These are phyloP conservation scores for Chrysopa pallens DNA, from an alignment of 1,140 invertebrate genomes.

Conservation along the genomic window DNA sequence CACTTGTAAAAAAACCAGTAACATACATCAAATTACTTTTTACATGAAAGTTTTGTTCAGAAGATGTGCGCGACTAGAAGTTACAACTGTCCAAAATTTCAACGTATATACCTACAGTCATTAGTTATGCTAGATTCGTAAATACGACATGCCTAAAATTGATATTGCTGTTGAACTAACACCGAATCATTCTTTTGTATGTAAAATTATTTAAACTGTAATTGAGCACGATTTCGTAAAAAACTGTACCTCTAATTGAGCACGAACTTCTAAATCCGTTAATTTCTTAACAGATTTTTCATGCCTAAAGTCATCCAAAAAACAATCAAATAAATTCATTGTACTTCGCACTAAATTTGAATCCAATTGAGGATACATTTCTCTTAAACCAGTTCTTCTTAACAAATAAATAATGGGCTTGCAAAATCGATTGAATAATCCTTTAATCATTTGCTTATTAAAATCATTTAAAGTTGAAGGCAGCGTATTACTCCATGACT, in stretches of 20 bases:
- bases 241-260: conserved; percentile 45
- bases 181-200: too few relatives aligned
- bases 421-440: conserved; percentile 64
- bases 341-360: conserved; percentile 67
- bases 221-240: too few relatives aligned
- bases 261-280: conserved; percentile 52
- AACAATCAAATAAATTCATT: conserved; percentile 80
- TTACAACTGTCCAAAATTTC: too few relatives aligned
- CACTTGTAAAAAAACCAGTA: too few relatives aligned
- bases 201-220: too few relatives aligned
- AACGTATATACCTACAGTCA: too few relatives aligned
- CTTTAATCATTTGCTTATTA: conserved; percentile 42
- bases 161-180: too few relatives aligned
- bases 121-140: too few relatives aligned
- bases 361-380: conserved; percentile 74
- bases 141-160: too few relatives aligned
- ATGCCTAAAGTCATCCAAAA: conserved; percentile 72
- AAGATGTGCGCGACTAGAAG: too few relatives aligned
- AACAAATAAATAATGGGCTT: conserved; percentile 47
- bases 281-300: conserved; percentile 50
- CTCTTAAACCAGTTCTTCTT: conserved; percentile 39
- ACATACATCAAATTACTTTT: too few relatives aligned
- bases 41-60: too few relatives aligned
- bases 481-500: conserved; percentile 71
- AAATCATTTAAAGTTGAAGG: conserved; percentile 44